Evolutionary conservation across 2,888 invertebrate species (phyloP).

Genomic region (Scaeva pyrastri): DNA sequence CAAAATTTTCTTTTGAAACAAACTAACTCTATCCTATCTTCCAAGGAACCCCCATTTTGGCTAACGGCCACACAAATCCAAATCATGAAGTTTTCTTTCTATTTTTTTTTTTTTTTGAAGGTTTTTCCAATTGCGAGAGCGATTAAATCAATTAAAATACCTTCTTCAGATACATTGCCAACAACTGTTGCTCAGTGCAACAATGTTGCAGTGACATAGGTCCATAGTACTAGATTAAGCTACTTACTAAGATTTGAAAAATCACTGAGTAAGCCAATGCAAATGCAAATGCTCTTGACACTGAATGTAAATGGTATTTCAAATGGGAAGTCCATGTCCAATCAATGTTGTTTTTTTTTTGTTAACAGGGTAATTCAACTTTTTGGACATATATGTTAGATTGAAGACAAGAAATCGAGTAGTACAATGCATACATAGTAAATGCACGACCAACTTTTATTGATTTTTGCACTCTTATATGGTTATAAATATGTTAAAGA

Average conservation of each 20-base stretch:
- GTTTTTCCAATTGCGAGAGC: constrained; percentile 25
- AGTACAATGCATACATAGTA: background rate
- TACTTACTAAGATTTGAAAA: background rate
- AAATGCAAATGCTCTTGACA: background rate
- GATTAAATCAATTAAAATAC: constrained; percentile 63
- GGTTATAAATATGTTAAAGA: background rate
- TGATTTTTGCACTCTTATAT: background rate
- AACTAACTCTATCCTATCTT: background rate
- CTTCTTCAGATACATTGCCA: constrained; percentile 3
- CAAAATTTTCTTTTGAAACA: no score
- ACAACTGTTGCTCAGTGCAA: constrained; percentile 27
- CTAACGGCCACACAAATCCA: constrained; percentile 36
- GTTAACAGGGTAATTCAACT: constrained; percentile 5
- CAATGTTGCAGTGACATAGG: constrained; percentile 40
- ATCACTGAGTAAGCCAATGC: background rate
- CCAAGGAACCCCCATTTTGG: constrained; percentile 17
- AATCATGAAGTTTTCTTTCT: constrained; percentile 8
- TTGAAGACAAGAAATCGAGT: constrained; percentile 8
- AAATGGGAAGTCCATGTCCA: background rate
- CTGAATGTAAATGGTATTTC: constrained; percentile 17
- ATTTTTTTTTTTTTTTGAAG: background rate
- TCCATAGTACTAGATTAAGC: background rate
- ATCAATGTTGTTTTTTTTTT: background rate
- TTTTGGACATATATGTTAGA: constrained; percentile 2
- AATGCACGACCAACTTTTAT: background rate